Conservation (phyloP, 2,113 vertebrate genomes). For the Halcyon malimbica region DNA sequence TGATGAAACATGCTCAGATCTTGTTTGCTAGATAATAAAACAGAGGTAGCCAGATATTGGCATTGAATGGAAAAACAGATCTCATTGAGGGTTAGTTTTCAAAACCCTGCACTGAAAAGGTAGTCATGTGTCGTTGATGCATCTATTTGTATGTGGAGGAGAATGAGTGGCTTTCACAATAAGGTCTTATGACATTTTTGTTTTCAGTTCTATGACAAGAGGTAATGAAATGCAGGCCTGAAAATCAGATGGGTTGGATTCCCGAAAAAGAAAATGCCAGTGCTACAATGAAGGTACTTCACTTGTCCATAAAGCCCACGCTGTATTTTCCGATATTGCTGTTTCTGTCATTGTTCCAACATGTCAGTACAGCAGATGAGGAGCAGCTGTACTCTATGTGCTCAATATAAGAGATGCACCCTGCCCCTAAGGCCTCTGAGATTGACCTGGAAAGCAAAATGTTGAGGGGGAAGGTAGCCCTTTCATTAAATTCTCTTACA, state of each 20-base stretch:
- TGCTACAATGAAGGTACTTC: not conserved
- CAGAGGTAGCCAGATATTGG: not conserved
- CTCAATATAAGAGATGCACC: not conserved
- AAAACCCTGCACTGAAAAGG: not conserved
- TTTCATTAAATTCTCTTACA: not conserved
- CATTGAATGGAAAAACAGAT: not conserved
- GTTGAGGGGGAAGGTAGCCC: not conserved
- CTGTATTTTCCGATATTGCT: not conserved
- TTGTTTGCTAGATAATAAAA: not conserved
- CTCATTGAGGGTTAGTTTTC: not conserved
- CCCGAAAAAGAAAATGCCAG: not conserved
- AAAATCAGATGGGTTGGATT: not conserved
- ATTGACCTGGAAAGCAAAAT: not conserved
- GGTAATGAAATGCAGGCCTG: not conserved
- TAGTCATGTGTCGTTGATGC: rapidly evolving
- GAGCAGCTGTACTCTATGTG: not conserved
- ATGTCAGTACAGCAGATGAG: not conserved
- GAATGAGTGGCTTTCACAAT: not conserved
- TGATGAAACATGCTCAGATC: not conserved
- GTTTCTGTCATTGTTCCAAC: not conserved
- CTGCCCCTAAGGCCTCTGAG: not conserved
- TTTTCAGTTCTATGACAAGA: not conserved
- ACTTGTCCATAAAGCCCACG: not conserved
- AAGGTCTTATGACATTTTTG: not conserved
- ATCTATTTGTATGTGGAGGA: not conserved